phyloP scores from a whole-genome alignment of 2,113 vertebrate species.

The Lipotes vexillifer region DNA sequence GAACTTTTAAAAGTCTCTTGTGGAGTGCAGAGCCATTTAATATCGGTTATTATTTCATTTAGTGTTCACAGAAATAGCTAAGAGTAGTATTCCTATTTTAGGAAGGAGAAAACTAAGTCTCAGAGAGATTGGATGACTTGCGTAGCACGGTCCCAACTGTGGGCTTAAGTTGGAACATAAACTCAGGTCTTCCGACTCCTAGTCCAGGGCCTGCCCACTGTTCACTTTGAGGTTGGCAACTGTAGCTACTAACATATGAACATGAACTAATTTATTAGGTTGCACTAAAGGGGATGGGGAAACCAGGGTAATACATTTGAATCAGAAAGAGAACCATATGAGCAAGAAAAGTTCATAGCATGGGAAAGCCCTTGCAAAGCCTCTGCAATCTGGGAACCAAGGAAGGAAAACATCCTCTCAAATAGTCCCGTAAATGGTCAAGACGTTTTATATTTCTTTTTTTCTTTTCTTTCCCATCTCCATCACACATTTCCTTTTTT shows the following conservation, averaged over 20 bases:
- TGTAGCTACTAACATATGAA: not conserved
- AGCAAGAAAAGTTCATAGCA: not conserved
- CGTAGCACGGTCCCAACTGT: not conserved
- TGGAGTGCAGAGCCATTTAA: not conserved
- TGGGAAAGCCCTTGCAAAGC: not conserved
- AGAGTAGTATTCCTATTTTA: not conserved
- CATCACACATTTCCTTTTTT: not conserved
- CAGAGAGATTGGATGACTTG: not conserved
- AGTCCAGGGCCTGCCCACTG: not conserved
- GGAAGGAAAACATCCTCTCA: not conserved
- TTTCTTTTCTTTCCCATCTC: not conserved
- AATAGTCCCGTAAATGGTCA: not conserved
- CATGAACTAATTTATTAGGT: not conserved
- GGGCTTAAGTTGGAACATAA: not conserved
- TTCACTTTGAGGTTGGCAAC: not conserved
- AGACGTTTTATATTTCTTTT: not conserved
- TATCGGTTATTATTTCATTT: not conserved
- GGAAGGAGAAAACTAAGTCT: not conserved
- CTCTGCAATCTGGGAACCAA: not conserved
- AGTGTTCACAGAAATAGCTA: not conserved
- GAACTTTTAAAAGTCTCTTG: not conserved
- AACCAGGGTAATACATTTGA: not conserved
- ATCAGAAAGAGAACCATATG: not conserved
- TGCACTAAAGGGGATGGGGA: not conserved
- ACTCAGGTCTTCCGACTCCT: not conserved